Conservation (phyloP, 2,113 vertebrate species). For the Electrona antarctica region DNA sequence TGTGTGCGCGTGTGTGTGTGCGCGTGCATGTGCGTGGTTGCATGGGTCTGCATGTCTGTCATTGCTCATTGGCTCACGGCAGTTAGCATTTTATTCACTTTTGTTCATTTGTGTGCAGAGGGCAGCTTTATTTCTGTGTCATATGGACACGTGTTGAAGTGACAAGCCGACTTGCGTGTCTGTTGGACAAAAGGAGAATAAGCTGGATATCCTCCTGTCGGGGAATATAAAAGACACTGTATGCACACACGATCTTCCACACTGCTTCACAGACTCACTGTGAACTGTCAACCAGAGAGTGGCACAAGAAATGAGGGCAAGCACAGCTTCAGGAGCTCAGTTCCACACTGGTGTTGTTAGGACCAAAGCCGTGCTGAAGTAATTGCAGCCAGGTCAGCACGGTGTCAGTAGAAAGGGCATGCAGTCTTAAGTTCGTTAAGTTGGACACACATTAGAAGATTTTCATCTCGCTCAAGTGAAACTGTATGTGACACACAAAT, state of each 20-base stretch:
- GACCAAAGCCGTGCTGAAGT: conserved; percentile 19
- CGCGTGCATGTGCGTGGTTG: too few species aligned
- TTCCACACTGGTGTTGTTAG: conserved; percentile 37
- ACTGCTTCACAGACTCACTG: conserved; percentile 41
- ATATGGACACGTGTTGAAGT: too few species aligned
- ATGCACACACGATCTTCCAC: conserved; percentile 62
- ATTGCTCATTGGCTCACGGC: too few species aligned
- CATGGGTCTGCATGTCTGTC: too few species aligned
- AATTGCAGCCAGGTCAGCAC: conserved; percentile 18
- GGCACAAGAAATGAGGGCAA: conserved; percentile 11
- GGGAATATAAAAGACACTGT: conserved; percentile 67
- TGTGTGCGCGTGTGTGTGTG: background rate
- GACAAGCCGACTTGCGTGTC: conserved; percentile 51
- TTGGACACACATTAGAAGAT: background rate
- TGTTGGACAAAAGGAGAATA: conserved; percentile 49
- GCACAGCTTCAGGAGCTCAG: conserved; percentile 34
- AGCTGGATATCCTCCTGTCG: conserved; percentile 48
- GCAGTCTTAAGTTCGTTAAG: conserved; percentile 18
- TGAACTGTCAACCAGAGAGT: conserved; percentile 27
- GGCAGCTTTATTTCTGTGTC: too few species aligned
- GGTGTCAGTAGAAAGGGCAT: conserved; percentile 6
- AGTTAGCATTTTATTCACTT: too few species aligned
- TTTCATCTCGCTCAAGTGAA: conserved; percentile 12
- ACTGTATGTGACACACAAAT: background rate
- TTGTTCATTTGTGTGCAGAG: too few species aligned